These are phyloP conservation scores for Callocephalon fimbriatum DNA, from an alignment of 2,113 vertebrate species.

Conservation along the genomic window DNA sequence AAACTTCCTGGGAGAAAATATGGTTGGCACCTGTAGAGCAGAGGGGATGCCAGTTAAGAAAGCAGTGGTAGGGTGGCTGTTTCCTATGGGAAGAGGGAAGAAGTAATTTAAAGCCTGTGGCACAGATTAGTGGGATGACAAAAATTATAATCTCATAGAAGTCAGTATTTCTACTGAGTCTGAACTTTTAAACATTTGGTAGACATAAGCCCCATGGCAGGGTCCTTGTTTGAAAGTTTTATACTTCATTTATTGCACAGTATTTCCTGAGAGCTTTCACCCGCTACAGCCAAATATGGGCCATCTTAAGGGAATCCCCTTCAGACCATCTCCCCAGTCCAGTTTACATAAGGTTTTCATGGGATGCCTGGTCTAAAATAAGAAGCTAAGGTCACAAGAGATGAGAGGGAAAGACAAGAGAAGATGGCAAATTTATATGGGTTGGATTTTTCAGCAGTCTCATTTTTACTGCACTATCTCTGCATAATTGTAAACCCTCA, in stretches of 20 bases:
- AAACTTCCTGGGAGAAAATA: background rate
- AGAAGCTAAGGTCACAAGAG: background rate
- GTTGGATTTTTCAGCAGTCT: background rate
- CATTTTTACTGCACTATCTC: background rate
- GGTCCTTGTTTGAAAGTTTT: background rate
- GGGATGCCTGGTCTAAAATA: background rate
- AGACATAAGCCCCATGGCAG: background rate
- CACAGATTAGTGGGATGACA: background rate
- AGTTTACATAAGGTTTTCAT: background rate
- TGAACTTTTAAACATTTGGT: background rate
- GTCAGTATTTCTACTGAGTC: background rate
- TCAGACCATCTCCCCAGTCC: background rate
- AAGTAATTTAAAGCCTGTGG: background rate
- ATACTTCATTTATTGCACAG: background rate
- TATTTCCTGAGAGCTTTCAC: background rate
- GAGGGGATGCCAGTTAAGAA: background rate
- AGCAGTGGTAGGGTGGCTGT: background rate
- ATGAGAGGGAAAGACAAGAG: background rate
- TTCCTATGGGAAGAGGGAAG: background rate
- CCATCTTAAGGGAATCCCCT: background rate
- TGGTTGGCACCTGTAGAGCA: background rate
- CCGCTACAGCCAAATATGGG: background rate
- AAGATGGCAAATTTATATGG: rapidly evolving
- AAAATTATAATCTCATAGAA: background rate
- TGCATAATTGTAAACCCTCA: background rate